Base-by-base conservation (phyloP, 1,140 invertebrate species). In the Drosophila melanica region DNA sequence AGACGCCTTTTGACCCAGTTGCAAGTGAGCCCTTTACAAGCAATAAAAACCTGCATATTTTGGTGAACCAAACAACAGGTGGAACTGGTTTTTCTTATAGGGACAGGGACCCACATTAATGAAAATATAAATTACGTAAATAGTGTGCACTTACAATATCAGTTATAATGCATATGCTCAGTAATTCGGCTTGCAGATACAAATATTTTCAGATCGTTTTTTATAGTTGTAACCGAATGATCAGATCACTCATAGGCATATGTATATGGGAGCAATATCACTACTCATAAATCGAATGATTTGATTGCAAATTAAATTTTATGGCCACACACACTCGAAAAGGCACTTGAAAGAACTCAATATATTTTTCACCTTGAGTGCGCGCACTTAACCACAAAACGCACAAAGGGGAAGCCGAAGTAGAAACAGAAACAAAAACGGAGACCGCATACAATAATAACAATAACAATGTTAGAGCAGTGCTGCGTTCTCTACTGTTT, bases 361-460 rank as follows among this genome's bases (percentile, higher is more conserved):
- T 80, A 85, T 80, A 85, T 85, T 80, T 74, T 85, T 84, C 81
- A 80, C 80, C 81, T 85, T 84, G 81, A 85, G 81, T 85, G 60
- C 77, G 80, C 81, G 80, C 80, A 80, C 81, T 84, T 80, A 82
- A 75, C 80, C 80, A 67, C 80, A 68, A 84, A 79, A 81, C 67
- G 65, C 70, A 64, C 47, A 68, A 67, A 54, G 64, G 64, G 45
- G 55, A 60, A 60, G 58, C 58, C 10, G 27, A 51, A 51, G 48
- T n/a, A 33, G 66, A 80, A 75, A 48, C 59, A 75, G 69, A 72
- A 80, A 76, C 45, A 57, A 64, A 78, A 44, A 71, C 45, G 60
- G 66, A 51, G 76, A 77, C 78, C 59, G 68, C 68, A 60, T 54
- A 81, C 63, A 54, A 70, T 64, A 80, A 75, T 74, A 82, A 85